Percentiles rank a stretch among this genome's conserved stretches.
These are phyloP conservation scores for Mormoops blainvillei DNA, from an alignment of 2,113 vertebrate genomes.

Conservation along the genomic window DNA sequence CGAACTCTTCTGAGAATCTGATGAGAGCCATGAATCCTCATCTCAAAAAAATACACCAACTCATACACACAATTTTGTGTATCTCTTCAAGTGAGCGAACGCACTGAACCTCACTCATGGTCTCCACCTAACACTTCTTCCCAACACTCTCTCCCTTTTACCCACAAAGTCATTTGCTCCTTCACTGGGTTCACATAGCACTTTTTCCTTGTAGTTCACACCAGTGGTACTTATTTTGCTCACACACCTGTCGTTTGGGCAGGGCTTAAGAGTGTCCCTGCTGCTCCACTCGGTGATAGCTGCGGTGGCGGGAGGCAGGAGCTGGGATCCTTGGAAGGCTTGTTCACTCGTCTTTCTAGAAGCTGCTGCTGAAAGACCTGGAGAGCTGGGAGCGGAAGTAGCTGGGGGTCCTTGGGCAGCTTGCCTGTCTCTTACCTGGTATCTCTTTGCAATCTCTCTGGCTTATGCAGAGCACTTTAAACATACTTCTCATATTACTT, in stretches of 20 bases:
- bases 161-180: background rate
- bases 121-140: background rate
- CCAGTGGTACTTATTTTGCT: background rate
- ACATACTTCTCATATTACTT: background rate
- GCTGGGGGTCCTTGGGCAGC: background rate
- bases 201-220: background rate
- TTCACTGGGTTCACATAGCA: background rate
- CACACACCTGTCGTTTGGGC: background rate
- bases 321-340: background rate
- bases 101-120: too few species aligned
- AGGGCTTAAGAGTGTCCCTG: background rate
- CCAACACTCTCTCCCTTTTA: background rate
- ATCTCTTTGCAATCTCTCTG: background rate
- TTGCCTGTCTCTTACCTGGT: background rate
- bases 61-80: fast-evolving
- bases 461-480: background rate
- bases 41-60: background rate
- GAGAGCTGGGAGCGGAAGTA: background rate
- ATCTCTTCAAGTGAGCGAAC: background rate
- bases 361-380: too few species aligned
- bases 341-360: fast-evolving
- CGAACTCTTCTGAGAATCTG: background rate
- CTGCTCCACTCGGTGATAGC: background rate
- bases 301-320: background rate
- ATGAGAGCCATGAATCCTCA: background rate